Percentiles rank a stretch among this genome's conserved stretches.
phyloP scores from a whole-genome alignment of 1,140 invertebrate species.

The Melipona quadrifasciata region DNA sequence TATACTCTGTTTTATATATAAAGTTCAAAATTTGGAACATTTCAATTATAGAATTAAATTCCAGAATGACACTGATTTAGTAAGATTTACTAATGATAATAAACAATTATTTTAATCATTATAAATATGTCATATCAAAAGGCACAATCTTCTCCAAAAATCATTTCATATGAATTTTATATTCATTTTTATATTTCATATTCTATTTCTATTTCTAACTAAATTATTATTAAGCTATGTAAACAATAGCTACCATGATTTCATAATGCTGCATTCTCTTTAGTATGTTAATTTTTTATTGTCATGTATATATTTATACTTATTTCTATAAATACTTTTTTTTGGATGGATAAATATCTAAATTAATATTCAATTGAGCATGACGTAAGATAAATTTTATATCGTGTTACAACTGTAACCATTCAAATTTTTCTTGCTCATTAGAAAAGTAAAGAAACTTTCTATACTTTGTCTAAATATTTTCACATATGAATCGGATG shows the following conservation, averaged over 20 bases:
- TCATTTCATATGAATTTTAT: conserved; percentile 6
- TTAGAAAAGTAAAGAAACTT: too few relatives aligned
- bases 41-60: not conserved
- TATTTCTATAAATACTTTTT: conserved; percentile 42
- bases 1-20: not conserved
- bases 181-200: not conserved
- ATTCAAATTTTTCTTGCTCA: too few relatives aligned
- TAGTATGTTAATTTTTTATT: conserved; percentile 30
- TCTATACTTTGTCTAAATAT: too few relatives aligned
- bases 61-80: conserved; percentile 16
- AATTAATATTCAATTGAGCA: conserved; percentile 46
- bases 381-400: conserved; percentile 2
- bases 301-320: conserved; percentile 42
- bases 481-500: too few relatives aligned
- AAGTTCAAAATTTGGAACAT: not conserved
- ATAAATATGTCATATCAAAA: conserved; percentile 33
- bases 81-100: conserved; percentile 40
- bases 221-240: conserved; percentile 21
- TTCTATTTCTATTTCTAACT: conserved; percentile 4
- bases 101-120: conserved; percentile 48
- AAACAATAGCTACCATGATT: conserved; percentile 26
- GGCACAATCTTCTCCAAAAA: conserved; percentile 40
- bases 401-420: not conserved
- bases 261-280: conserved; percentile 16
- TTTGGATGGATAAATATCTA: conserved; percentile 37